Base-by-base conservation (phyloP, 2,113 vertebrate genomes). In the Hemibagrus wyckioides region DNA sequence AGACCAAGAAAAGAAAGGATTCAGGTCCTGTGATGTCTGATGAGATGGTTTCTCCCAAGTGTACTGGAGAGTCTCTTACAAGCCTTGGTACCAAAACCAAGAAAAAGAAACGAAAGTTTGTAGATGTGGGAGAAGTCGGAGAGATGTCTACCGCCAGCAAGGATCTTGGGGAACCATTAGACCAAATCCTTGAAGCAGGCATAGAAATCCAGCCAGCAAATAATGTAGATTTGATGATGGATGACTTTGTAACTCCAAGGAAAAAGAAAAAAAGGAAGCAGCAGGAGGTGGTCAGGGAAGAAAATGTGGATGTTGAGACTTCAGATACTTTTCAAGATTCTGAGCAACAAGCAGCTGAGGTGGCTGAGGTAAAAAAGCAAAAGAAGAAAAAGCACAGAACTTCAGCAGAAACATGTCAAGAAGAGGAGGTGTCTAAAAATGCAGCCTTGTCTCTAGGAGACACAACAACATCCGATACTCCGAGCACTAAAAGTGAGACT, bases 251-350 rank as follows among this genome's bases (percentile, higher is more conserved):
- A 8, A 3, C 14, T 11, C 1, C 82, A 57, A 84, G 61, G 65
- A 88, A 77, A 76, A 90, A 90, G 48, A 90, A 88, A 89, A 92
- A 88, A 65, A 63, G 0, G 0, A 61, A 33, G 5, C 69, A 1
- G 28, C 48, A 76, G 39, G 82, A 82, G 9, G 8, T 77, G 44
- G 44, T 61, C 6, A 73, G 59, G 59, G 69, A 13, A 11, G 17
- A 50, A 77, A 4, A 88, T 67, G 6, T 9, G 15, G 0, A 0
- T 6, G 13, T 7, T 44, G 19, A 33, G 56, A 48, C n/a, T 25
- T 13, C 23, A 41, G 52, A 57, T 28, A n/a, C 54, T 50, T 1
- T 39, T 73, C 84, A 50, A 50, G 56, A 61, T 21, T 61, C 28
- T 63, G 84, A 63, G 41, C 57, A 83, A 56, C 52, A 71, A 28